Evolutionary conservation across 1,140 invertebrate species (phyloP).

Genomic region (Amyelois transitella): DNA sequence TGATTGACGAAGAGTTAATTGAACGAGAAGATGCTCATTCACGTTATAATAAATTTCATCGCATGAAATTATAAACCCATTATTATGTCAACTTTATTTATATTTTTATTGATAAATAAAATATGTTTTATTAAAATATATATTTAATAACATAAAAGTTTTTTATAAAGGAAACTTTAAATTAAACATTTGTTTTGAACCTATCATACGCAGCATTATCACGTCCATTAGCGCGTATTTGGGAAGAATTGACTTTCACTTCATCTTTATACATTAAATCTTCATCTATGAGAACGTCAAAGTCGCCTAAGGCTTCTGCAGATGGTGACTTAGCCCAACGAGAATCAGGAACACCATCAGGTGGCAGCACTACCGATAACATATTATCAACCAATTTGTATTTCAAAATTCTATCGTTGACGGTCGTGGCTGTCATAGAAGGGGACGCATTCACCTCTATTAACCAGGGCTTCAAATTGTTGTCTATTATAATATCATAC

Average conservation of each 20-base stretch:
- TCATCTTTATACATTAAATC: constrained; percentile 71
- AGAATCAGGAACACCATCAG: constrained; percentile 92
- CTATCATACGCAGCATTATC: constrained; percentile 3
- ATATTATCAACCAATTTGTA: constrained; percentile 97
- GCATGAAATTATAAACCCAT: background rate
- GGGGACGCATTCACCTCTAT: constrained; percentile 96
- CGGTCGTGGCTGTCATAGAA: constrained; percentile 94
- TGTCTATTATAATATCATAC: constrained; percentile 93
- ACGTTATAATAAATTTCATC: constrained; percentile 11
- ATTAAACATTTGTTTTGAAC: constrained; percentile 9
- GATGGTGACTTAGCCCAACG: constrained; percentile 92
- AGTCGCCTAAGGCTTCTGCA: constrained; percentile 88
- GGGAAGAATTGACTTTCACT: constrained; percentile 10
- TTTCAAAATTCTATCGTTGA: constrained; percentile 95
- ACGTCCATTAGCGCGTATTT: constrained; percentile 4
- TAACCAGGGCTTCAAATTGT: constrained; percentile 89
- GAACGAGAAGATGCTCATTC: constrained; percentile 11
- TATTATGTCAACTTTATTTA: background rate
- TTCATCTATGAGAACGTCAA: constrained; percentile 91
- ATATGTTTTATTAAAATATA: background rate
- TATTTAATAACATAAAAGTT: background rate
- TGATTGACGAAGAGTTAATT: constrained; percentile 85
- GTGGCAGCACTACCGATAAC: constrained; percentile 91
- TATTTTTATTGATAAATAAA: background rate
- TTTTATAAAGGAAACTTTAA: background rate